Conservation (phyloP, 2,797 vertebrate genomes). For the Miichthys miiuy region DNA sequence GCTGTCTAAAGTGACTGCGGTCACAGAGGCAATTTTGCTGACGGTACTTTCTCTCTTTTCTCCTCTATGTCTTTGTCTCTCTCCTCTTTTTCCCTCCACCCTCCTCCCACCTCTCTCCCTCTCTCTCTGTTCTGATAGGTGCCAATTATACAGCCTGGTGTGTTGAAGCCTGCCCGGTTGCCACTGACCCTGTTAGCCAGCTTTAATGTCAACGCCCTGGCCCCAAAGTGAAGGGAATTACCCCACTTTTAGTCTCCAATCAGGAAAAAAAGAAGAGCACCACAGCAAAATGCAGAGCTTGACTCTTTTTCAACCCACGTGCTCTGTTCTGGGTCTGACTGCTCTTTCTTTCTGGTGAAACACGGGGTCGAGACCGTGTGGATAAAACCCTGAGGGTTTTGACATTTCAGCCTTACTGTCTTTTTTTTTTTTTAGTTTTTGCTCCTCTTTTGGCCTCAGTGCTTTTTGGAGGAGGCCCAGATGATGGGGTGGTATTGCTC, state of each 20-base stretch:
- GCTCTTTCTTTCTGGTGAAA: slow-evolving; percentile 68
- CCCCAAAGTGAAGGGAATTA: slow-evolving; percentile 86
- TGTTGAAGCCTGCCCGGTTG: slow-evolving; percentile 79
- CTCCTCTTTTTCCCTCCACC: slow-evolving; percentile 46
- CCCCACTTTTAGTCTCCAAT: slow-evolving; percentile 81
- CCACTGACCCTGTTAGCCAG: slow-evolving; percentile 79
- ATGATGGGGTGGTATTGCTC: slow-evolving; percentile 89
- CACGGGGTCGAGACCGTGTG: slow-evolving; percentile 71
- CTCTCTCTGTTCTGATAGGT: slow-evolving; percentile 83
- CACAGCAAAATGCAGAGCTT: slow-evolving; percentile 72
- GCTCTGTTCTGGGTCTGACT: slow-evolving; percentile 62
- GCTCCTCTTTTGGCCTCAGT: slow-evolving; percentile 62
- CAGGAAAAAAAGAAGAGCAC: slow-evolving; percentile 67
- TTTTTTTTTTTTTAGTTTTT: slow-evolving; percentile 49
- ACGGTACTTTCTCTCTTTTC: slow-evolving; percentile 78
- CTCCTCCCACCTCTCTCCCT: neutral
- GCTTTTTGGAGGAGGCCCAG: slow-evolving; percentile 73
- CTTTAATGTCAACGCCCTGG: slow-evolving; percentile 82
- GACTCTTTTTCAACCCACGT: slow-evolving; percentile 58
- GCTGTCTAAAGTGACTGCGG: slow-evolving; percentile 77
- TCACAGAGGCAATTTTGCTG: slow-evolving; percentile 80
- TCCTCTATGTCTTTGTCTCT: slow-evolving; percentile 74
- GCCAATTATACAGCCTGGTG: slow-evolving; percentile 77
- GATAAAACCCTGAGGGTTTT: slow-evolving; percentile 77
- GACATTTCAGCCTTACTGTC: slow-evolving; percentile 73